Conservation (phyloP, 2,888 invertebrate species). For the Griposia aprilina region DNA sequence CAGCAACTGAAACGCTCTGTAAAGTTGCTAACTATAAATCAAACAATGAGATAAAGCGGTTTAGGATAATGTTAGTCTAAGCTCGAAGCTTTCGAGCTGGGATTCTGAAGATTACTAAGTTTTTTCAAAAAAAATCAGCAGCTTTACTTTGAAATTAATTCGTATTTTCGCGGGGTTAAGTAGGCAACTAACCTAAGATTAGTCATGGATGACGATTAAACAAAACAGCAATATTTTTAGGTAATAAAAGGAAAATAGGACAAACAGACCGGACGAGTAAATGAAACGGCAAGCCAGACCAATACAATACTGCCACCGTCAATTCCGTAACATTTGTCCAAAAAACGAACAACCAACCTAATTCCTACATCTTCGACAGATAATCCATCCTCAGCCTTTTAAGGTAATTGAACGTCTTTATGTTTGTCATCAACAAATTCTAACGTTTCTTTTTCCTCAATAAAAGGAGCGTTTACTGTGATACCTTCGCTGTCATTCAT, state of each 20-base stretch:
- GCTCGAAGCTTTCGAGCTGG: conserved; percentile 52
- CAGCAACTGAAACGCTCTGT: conserved; percentile 55
- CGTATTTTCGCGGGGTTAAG: conserved; percentile 33
- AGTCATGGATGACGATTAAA: neutral
- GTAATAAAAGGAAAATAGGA: neutral
- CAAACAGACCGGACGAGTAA: conserved; percentile 8
- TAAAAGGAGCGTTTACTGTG: conserved; percentile 67
- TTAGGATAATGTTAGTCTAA: conserved; percentile 63
- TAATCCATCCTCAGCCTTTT: conserved; percentile 67
- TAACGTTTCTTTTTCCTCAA: conserved; percentile 69
- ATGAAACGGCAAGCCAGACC: conserved; percentile 36
- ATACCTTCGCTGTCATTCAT: conserved; percentile 68
- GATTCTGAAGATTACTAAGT: conserved; percentile 54
- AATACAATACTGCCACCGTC: conserved; percentile 45
- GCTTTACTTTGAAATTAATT: conserved; percentile 24
- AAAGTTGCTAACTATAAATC: conserved; percentile 65
- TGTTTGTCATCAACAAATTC: conserved; percentile 67
- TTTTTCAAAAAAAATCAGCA: conserved; percentile 41
- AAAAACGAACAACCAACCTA: conserved; percentile 61
- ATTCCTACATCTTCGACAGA: conserved; percentile 62
- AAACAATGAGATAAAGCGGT: conserved; percentile 67
- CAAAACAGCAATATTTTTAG: neutral
- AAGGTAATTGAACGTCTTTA: conserved; percentile 71
- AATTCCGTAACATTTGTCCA: conserved; percentile 59
- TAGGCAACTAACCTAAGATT: neutral